Conservation (phyloP, 2,888 invertebrate genomes). For the Pilophorus perplexus region DNA sequence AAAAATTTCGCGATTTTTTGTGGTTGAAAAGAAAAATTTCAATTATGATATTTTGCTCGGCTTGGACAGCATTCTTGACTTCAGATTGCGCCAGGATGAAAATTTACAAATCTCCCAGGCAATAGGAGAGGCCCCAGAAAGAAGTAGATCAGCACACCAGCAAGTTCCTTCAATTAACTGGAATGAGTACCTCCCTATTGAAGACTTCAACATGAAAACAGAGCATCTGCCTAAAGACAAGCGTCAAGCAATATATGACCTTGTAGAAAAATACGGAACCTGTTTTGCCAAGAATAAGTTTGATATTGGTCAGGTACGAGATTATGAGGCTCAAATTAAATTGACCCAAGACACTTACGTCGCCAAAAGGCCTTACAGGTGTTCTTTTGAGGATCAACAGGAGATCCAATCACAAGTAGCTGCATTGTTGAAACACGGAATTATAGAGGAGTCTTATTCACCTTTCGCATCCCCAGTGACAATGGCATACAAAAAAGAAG, state of each 20-base stretch:
- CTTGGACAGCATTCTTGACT: neutral
- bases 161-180: neutral
- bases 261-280: slow-evolving; percentile 25
- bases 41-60: neutral
- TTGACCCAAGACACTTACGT: slow-evolving; percentile 16
- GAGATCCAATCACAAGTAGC: slow-evolving; percentile 34
- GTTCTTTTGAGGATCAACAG: slow-evolving; percentile 6
- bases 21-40: neutral
- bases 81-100: neutral
- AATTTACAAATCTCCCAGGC: neutral
- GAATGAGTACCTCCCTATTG: neutral
- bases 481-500: slow-evolving; percentile 35
- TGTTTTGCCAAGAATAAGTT: slow-evolving; percentile 35
- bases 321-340: slow-evolving; percentile 29
- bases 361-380: slow-evolving; percentile 22
- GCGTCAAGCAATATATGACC: slow-evolving; percentile 4
- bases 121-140: neutral
- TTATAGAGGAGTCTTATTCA: slow-evolving; percentile 37
- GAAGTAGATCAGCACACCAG: neutral
- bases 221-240: neutral
- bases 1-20: slow-evolving; percentile 16
- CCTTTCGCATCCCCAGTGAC: slow-evolving; percentile 41
- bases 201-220: slow-evolving; percentile 9
- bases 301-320: slow-evolving; percentile 31
- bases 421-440: slow-evolving; percentile 19